These are phyloP conservation scores for Chironomus tentans DNA, from an alignment of 2,888 invertebrate genomes.

Conservation along the genomic window DNA sequence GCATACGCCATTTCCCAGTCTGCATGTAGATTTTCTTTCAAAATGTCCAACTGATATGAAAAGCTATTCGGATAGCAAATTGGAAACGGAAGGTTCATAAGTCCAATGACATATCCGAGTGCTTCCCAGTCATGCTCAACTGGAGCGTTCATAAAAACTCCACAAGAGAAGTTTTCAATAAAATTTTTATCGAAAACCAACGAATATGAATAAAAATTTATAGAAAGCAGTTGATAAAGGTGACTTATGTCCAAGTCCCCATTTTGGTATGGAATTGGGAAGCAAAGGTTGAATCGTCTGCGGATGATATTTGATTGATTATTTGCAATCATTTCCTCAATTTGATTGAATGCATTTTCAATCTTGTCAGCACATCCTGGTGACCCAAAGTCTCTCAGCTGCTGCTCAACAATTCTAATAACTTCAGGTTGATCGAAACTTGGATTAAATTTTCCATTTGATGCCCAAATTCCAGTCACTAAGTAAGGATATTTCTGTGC, in stretches of 20 bases:
- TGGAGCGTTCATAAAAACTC: neutral
- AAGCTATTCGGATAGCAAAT: neutral
- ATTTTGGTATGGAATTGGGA: neutral
- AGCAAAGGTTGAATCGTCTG: neutral
- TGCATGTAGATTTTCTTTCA: neutral
- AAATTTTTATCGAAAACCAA: neutral
- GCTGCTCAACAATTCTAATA: constrained; percentile 11
- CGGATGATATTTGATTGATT: neutral
- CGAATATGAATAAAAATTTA: neutral
- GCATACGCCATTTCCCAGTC: neutral
- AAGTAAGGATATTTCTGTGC: constrained; percentile 50
- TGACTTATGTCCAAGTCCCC: neutral
- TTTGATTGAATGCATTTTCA: constrained; percentile 16
- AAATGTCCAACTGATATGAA: neutral
- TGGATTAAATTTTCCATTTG: constrained; percentile 48
- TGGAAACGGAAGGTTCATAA: neutral
- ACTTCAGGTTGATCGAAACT: constrained; percentile 14
- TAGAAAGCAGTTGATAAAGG: neutral
- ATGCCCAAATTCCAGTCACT: constrained; percentile 46
- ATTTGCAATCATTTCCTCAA: constrained; percentile 14
- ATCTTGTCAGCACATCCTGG: constrained; percentile 10
- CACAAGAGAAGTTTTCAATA: neutral
- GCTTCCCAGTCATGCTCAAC: neutral
- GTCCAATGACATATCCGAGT: neutral
- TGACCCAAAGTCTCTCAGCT: neutral